A percentile compares a stretch with the other conserved stretches of the same genome.
phyloP scores from a whole-genome alignment of 2,888 invertebrate genomes.

The Yponomeuta malinellus region DNA sequence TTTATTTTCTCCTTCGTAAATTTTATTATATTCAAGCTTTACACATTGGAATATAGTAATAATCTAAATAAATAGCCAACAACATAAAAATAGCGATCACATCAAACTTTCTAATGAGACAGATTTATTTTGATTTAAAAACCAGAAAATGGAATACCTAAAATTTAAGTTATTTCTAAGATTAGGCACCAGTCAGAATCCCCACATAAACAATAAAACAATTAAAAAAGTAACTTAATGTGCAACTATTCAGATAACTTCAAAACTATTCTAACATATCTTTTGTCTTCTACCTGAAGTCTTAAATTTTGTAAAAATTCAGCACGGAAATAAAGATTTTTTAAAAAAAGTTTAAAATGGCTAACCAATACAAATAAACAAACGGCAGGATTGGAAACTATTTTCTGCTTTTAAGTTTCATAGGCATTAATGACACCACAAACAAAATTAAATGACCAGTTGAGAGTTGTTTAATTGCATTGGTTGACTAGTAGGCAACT shows the following conservation, averaged over 20 bases:
- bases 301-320: no score
- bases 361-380: no score
- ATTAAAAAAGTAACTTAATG: neutral
- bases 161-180: no score
- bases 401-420: no score
- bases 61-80: conserved; percentile 63
- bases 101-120: conserved; percentile 27
- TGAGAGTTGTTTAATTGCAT: no score
- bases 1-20: conserved; percentile 43
- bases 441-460: no score
- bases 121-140: neutral
- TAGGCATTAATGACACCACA: no score
- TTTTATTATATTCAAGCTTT: conserved; percentile 52
- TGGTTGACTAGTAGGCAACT: no score
- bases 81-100: conserved; percentile 40
- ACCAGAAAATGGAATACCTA: no score
- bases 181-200: conserved; percentile 15
- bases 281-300: neutral
- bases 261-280: neutral
- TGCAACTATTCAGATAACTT: neutral
- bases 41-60: conserved; percentile 55
- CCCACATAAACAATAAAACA: conserved; percentile 20
- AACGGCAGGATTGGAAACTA: no score
- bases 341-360: no score
- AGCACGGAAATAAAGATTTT: no score